Conservation (phyloP, 2,113 vertebrate genomes). For the Bufo gargarizans region DNA sequence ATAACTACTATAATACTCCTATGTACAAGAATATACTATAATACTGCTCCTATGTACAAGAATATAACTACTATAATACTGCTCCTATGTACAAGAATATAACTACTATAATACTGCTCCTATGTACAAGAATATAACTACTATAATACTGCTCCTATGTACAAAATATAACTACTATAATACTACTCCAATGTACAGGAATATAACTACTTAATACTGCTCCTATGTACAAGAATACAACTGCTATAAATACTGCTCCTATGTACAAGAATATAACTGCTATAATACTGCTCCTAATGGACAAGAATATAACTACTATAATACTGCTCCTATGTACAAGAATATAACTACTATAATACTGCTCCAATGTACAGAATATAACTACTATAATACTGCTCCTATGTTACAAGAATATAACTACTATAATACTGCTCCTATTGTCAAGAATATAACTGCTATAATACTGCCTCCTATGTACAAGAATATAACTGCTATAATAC, state of each 20-base stretch:
- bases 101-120: slow-evolving; percentile 9
- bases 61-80: not conserved
- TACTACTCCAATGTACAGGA: not conserved
- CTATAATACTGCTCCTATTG: not conserved
- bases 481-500: no score
- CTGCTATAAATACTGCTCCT: not conserved
- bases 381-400: no score
- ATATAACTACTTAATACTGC: slow-evolving; percentile 5
- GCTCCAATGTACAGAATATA: no score
- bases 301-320: slow-evolving; percentile 12
- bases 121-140: slow-evolving; percentile 16
- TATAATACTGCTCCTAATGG: not conserved
- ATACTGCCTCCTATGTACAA: not conserved
- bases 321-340: not conserved
- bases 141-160: slow-evolving; percentile 18
- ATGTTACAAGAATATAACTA: not conserved
- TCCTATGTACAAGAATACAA: not conserved
- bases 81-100: not conserved
- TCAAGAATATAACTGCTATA: slow-evolving; percentile 5
- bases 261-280: no score
- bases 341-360: not conserved
- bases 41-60: not conserved
- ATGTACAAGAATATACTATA: not conserved
- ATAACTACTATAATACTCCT: not conserved
- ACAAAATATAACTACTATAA: slow-evolving; percentile 17